phyloP scores from a whole-genome alignment of 2,113 vertebrate species.

The Tor tambroides region DNA sequence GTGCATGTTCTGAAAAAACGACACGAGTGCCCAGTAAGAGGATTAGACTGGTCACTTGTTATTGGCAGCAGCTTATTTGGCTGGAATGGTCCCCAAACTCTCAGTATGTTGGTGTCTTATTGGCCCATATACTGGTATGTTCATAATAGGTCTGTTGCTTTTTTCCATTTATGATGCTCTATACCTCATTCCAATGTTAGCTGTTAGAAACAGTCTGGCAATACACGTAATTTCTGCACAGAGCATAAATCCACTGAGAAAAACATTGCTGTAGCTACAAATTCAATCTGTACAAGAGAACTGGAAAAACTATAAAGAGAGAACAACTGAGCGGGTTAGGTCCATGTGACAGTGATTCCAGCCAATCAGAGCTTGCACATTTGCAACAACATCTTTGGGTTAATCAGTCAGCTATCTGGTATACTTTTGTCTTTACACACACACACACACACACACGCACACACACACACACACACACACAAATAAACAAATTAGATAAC shows the following conservation, averaged over 20 bases:
- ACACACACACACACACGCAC: conserved; percentile 5
- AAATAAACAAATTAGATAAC: neutral
- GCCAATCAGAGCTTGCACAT: neutral
- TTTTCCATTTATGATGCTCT: neutral
- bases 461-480: neutral
- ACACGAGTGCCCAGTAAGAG: neutral
- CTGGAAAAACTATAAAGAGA: neutral
- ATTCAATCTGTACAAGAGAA: neutral
- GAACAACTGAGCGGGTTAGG: neutral
- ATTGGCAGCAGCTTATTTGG: neutral
- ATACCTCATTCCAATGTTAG: neutral
- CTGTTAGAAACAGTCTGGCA: too few relatives aligned
- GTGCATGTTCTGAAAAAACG: neutral
- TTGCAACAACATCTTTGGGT: neutral
- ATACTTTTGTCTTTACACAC: conserved; percentile 8
- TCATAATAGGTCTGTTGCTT: neutral
- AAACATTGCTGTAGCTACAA: conserved; percentile 7
- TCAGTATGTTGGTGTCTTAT: neutral
- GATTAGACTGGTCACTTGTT: neutral
- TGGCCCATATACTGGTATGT: conserved; percentile 7
- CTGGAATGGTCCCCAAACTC: neutral
- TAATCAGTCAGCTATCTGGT: neutral
- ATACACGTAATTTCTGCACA: too few relatives aligned
- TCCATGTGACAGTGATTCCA: neutral
- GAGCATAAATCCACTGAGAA: too few relatives aligned